Evolutionary conservation across 2,888 invertebrate genomes (phyloP), one percentile per base, ranked within the genome.

Genomic region (Cactoblastis cactorum): DNA sequence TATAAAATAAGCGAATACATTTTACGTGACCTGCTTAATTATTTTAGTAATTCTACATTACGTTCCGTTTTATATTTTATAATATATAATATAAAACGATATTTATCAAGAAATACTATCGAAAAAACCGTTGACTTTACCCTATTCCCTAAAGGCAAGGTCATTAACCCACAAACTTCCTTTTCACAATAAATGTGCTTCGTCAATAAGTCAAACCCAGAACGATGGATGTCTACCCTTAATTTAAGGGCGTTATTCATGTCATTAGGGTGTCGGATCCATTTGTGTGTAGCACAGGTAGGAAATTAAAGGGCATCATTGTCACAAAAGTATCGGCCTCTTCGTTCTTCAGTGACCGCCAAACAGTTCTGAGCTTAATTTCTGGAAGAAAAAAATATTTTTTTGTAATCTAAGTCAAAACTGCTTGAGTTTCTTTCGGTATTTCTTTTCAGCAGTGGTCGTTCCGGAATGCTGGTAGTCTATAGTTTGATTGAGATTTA

Each of bases 111-210:
- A 17, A 28, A 5, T 11, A 14, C 6, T 15, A 6, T 35, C 15
- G 34, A n/a, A n/a, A n/a, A 22, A 19, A 17, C 3, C 1, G 18
- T 22, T 43, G 9, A n/a, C n/a, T n/a, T n/a, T n/a, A n/a, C n/a
- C n/a, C 43, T 11, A 43, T 17, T 43, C 43, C 28, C 43, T 43
- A 43, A 17, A 14, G 55, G 51, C 52, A 57, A 53, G 61, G 65
- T 63, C 63, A 63, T 64, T 69, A 68, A 57, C 61, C 69, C 61
- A 58, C 56, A 55, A 63, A 62, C 56, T 54, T 56, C 49, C 53
- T 66, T 57, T 53, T 53, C 49, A 61, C 63, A 59, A 56, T 56
- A 55, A 53, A 39, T 33, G 52, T 51, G 54, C 54, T 50, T 52
- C 43, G 51, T 54, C 52, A 48, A 54, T 56, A 45, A 51, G 45